Conservation (phyloP, 2,113 vertebrate genomes). For the Esox niger region DNA sequence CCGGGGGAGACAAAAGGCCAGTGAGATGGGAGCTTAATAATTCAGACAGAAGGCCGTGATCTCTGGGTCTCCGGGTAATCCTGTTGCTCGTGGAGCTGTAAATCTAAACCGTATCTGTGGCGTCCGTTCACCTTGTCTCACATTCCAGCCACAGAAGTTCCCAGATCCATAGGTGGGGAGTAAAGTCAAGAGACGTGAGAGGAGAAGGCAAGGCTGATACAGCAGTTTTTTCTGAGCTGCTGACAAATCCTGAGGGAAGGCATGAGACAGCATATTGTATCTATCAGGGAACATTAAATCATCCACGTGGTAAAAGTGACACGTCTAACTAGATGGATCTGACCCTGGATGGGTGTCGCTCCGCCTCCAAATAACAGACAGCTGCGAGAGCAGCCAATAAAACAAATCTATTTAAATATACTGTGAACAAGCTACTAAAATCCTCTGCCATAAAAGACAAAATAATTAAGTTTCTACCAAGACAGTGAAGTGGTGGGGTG, state of each 20-base stretch:
- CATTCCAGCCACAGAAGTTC: conserved; percentile 42
- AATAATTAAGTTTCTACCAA: too few species aligned
- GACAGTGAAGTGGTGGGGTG: background rate
- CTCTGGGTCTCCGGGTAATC: conserved; percentile 42
- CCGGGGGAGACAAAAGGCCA: conserved; percentile 30
- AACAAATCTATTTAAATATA: background rate
- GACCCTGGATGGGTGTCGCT: conserved; percentile 12
- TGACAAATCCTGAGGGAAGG: conserved; percentile 7
- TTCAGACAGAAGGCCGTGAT: conserved; percentile 40
- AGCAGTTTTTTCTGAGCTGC: conserved; percentile 9
- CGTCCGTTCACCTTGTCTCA: conserved; percentile 29
- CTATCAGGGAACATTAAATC: conserved; percentile 27
- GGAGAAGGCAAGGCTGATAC: background rate
- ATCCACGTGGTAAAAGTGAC: conserved; percentile 8
- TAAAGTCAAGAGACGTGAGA: conserved; percentile 30
- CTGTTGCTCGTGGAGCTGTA: conserved; percentile 37
- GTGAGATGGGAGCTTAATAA: conserved; percentile 29
- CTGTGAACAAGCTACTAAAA: too few species aligned
- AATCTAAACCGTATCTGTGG: conserved; percentile 46
- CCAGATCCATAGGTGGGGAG: conserved; percentile 26
- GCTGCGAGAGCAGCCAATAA: conserved; percentile 9
- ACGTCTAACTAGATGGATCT: conserved; percentile 15
- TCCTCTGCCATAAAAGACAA: too few species aligned
- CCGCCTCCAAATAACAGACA: conserved; percentile 20
- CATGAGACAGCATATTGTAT: conserved; percentile 35